Base-by-base conservation (phyloP, 2,888 invertebrate species). In the Campoplex capitator region DNA sequence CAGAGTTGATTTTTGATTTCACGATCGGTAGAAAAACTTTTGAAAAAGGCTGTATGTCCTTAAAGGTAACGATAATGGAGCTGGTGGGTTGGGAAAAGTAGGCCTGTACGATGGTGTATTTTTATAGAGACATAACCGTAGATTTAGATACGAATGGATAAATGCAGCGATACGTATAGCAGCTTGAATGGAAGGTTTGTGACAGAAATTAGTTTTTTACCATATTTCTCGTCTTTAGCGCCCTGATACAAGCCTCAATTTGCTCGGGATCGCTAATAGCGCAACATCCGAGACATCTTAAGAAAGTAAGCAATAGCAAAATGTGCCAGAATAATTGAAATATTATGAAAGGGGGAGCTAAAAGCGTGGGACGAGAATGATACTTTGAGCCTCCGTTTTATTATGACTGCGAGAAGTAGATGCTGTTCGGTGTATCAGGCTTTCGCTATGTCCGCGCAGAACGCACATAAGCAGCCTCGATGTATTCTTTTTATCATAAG, bases 11-110 rank as follows among this genome's bases (percentile, higher is more conserved):
- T 62, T 32, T 62, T 16, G 4, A 62, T 32, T 32, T 28, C 1
- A 32, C 3, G 16, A 32, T 62, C 8, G 13, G 32, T n/a, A 42
- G 3, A 9, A 42, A 11, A 38, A 38, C 54, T 73, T 73, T 73
- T 73, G 13, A 13, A 35, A 51, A 73, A 3, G 73, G 38, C 35
- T 73, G 73, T 73, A 73, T n/a, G 6, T 11, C 70, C 81, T 81
- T 45, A 74, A 86, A 67, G 71, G 78, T 82, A 82, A 83, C 74
- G 81, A 84, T 86, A 86, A 86, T 78, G 88, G 90, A 89, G 87
- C 92, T 77, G 88, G 88, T 87, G 28, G 45, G 82, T 84, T 56
- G 89, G 86, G 62, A 42, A 76, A 23, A 54, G 89, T 70, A 88
- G 90, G 90, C 88, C 90, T 71, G 75, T 75, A 67, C 70, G 75